Conservation (phyloP, 2,888 invertebrate genomes). For the Folsomia manolachei region DNA sequence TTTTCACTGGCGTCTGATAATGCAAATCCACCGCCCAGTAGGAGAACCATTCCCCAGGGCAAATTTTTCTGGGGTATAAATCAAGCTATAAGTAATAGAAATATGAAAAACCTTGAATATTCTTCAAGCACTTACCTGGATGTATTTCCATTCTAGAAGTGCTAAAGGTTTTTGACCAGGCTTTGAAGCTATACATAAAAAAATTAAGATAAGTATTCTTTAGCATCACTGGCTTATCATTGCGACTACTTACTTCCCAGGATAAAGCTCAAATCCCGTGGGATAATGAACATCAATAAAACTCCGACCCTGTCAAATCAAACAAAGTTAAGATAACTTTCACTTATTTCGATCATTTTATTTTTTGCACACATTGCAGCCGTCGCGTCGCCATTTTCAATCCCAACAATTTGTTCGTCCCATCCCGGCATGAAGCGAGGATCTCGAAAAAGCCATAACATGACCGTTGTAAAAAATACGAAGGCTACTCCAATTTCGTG, state of each 20-base stretch:
- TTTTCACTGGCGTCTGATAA: constrained; percentile 78
- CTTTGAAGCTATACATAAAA: constrained; percentile 3
- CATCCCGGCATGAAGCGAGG: constrained; percentile 39
- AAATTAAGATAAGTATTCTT: not conserved
- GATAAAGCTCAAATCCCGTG: constrained; percentile 74
- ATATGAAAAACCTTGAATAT: not conserved
- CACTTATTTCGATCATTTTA: too few species aligned
- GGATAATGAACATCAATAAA: constrained; percentile 77
- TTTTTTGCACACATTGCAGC: constrained; percentile 55
- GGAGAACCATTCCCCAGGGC: constrained; percentile 34
- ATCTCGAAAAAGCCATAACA: constrained; percentile 30
- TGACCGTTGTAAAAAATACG: constrained; percentile 15
- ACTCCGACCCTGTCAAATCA: constrained; percentile 58
- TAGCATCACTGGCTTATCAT: too few species aligned
- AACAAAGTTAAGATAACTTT: not conserved
- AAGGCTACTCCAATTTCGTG: constrained; percentile 30
- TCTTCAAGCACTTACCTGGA: constrained; percentile 14
- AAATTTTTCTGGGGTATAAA: too few species aligned
- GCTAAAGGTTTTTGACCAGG: constrained; percentile 27
- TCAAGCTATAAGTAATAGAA: not conserved
- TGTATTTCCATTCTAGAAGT: constrained; percentile 37
- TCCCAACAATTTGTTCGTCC: constrained; percentile 25
- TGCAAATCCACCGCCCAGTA: constrained; percentile 78
- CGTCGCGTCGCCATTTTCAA: constrained; percentile 35
- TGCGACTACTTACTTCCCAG: constrained; percentile 30